Evolutionary conservation across 2,888 invertebrate genomes (phyloP).

Genomic region (Orthosia incerta): DNA sequence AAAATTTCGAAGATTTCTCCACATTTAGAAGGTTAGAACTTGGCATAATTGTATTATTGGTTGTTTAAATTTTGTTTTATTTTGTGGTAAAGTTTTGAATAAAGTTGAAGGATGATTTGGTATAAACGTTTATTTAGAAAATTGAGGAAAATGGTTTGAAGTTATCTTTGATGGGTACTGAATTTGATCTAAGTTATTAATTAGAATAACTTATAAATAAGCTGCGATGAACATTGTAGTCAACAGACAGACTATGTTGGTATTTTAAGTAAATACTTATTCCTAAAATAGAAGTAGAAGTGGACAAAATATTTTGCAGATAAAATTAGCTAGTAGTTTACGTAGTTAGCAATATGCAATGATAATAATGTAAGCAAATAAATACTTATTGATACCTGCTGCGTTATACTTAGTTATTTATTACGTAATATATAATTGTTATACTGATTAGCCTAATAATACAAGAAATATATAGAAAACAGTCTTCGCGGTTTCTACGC

Average conservation of each 20-base stretch:
- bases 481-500: no score
- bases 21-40: slow-evolving; percentile 33
- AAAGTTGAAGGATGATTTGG: neutral
- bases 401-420: no score
- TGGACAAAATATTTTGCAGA: neutral
- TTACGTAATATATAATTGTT: no score
- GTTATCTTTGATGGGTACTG: neutral
- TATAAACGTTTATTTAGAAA: slow-evolving; percentile 1
- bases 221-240: neutral
- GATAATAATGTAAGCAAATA: no score
- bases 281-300: neutral
- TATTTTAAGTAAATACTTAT: neutral
- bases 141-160: neutral
- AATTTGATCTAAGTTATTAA: slow-evolving; percentile 8
- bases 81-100: slow-evolving; percentile 7
- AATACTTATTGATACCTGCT: no score
- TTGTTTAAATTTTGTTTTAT: slow-evolving; percentile 21
- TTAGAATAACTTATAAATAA: slow-evolving; percentile 3
- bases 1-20: slow-evolving; percentile 36
- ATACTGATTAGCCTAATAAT: no score
- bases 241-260: neutral
- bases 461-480: no score
- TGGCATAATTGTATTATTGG: slow-evolving; percentile 1
- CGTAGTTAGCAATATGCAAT: no score
- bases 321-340: no score